Evolutionary conservation across 2,888 invertebrate species (phyloP), one percentile per base, ranked within the genome.

Genomic region (Agrotis exclamationis): DNA sequence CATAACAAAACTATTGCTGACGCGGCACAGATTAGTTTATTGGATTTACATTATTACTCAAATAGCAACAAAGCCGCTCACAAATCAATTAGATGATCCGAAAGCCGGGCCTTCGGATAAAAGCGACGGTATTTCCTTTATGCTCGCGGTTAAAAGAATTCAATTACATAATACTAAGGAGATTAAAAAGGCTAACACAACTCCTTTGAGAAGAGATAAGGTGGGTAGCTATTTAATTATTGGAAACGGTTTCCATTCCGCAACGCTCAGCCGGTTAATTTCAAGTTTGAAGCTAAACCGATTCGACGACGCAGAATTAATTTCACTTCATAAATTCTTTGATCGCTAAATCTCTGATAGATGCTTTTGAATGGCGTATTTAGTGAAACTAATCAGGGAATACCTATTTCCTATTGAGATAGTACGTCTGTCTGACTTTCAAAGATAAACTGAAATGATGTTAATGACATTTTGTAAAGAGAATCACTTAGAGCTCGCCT

Each of bases 81-180:
- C 87, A 88, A 93, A 94, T 92, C 93, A 93, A 93, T 94, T 93
- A 93, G 91, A 86, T 91, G 92, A 93, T 92, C 91, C 90, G 75
- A 90, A 90, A 93, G 89, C 92, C 90, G 87, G 84, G 84, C 89
- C 89, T 89, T 88, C 87, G 90, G 92, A 93, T 93, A 94, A 93
- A 94, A 93, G 93, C 92, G 86, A 86, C 88, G 90, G 93, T 86
- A 90, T 92, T 94, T 91, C 91, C 93, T 94, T 94, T 94, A 94
- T 93, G 91, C 89, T 90, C 88, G 92, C 87, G 93, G 94, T 93
- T 93, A 92, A 93, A 94, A 95, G 94, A 94, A 94, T 95, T 94
- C 94, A 94, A 94, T 95, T 95, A 95, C 91, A 93, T 95, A 93
- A 93, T 93, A 90, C 91, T 93, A 93, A 91, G 90, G 83, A 93